These are phyloP conservation scores for Thunnus thynnus DNA, from an alignment of 2,113 vertebrate species.

Conservation along the genomic window DNA sequence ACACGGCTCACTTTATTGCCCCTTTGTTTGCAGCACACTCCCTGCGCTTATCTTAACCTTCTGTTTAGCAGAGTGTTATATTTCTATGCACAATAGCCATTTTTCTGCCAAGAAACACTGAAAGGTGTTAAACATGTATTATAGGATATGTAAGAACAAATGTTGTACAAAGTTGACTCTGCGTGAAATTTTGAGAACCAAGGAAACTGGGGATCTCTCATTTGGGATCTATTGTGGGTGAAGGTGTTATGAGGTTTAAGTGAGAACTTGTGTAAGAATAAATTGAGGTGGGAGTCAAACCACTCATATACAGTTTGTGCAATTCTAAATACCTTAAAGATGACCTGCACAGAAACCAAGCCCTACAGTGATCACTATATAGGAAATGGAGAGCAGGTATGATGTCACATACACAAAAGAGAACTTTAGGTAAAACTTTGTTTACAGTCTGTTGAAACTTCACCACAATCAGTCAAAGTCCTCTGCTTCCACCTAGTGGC, in stretches of 20 bases:
- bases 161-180: neutral
- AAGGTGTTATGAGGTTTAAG: neutral
- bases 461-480: neutral
- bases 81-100: conserved; percentile 30
- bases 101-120: conserved; percentile 42
- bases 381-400: neutral
- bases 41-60: conserved; percentile 5
- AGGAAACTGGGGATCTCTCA: too few relatives aligned
- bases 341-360: neutral
- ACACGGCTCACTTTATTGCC: conserved; percentile 45
- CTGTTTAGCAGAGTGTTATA: conserved; percentile 30
- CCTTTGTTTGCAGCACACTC: conserved; percentile 33
- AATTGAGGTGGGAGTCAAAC: neutral
- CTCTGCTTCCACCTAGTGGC: conserved; percentile 78
- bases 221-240: neutral
- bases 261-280: neutral
- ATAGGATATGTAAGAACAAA: conserved; percentile 5
- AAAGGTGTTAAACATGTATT: conserved; percentile 42
- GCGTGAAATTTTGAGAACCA: neutral
- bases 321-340: neutral
- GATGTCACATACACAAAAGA: neutral
- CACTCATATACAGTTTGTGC: neutral
- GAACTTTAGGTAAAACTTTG: neutral
- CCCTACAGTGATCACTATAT: neutral
- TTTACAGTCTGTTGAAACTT: neutral